Evolutionary conservation across 2,888 invertebrate genomes (phyloP).

Genomic region (Platycheirus albimanus): DNA sequence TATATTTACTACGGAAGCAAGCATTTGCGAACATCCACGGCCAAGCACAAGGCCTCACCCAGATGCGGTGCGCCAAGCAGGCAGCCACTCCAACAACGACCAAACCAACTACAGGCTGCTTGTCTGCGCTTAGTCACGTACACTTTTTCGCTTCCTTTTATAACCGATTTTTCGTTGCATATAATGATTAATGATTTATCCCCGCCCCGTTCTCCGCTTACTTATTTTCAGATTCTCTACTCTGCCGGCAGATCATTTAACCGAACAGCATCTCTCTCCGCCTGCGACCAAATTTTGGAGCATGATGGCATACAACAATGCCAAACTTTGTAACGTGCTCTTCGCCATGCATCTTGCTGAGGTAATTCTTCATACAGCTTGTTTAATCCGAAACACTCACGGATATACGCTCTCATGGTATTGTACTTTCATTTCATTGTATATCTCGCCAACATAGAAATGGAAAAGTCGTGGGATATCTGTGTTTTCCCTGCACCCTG

Average conservation of each 20-base stretch:
- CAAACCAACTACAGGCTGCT: no score
- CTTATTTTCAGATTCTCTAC: constrained; percentile 83
- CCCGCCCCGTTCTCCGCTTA: constrained; percentile 65
- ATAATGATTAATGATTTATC: constrained; percentile 4
- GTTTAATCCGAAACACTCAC: constrained; percentile 12
- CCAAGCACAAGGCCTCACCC: constrained; percentile 41
- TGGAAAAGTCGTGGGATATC: constrained; percentile 88
- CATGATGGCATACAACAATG: constrained; percentile 95
- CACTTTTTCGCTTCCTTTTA: constrained; percentile 51
- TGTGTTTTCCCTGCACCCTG: constrained; percentile 93
- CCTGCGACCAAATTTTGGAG: constrained; percentile 88
- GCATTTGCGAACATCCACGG: constrained; percentile 36
- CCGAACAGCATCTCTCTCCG: constrained; percentile 87
- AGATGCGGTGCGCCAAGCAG: constrained; percentile 19
- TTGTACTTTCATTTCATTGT: background rate
- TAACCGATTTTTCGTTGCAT: constrained; percentile 20
- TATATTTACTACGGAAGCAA: constrained; percentile 53
- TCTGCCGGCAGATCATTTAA: constrained; percentile 84
- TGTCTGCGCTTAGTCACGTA: constrained; percentile 74
- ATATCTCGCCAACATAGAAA: constrained; percentile 79
- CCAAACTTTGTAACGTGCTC: constrained; percentile 94
- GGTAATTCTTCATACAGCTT: constrained; percentile 77
- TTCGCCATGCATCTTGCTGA: constrained; percentile 91
- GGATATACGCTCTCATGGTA: background rate
- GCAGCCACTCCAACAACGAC: no score